Percentiles rank a stretch among this genome's conserved stretches.
Conservation (phyloP, 2,113 vertebrate species). For the Prietella phreatophila region DNA sequence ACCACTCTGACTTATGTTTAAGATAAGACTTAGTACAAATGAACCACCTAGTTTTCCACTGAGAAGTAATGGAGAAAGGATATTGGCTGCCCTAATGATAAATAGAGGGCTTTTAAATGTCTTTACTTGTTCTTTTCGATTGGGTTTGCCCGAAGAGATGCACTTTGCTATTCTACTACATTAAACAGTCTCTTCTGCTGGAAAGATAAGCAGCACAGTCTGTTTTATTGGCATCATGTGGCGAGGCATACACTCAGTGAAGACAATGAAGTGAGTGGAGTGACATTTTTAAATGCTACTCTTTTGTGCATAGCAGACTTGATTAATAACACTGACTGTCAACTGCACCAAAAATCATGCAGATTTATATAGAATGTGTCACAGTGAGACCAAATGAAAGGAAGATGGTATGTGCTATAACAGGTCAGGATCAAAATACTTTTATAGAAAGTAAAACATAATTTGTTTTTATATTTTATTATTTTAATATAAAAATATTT, state of each 20-base stretch:
- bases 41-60: background rate
- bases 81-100: conserved; percentile 48
- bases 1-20: background rate
- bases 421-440: background rate
- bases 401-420: background rate
- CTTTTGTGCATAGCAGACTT: conserved; percentile 46
- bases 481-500: too few species aligned
- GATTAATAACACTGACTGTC: conserved; percentile 47
- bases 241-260: conserved; percentile 27
- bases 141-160: conserved; percentile 54
- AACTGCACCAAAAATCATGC: background rate
- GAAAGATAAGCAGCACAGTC: conserved; percentile 58
- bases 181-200: conserved; percentile 45
- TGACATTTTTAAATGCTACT: conserved; percentile 65
- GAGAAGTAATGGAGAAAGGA: background rate
- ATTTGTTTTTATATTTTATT: background rate
- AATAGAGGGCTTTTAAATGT: conserved; percentile 48
- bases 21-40: conserved; percentile 9
- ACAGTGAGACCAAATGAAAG: background rate
- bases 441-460: background rate
- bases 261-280: conserved; percentile 57
- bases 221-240: conserved; percentile 55
- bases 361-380: conserved; percentile 8
- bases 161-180: conserved; percentile 45
- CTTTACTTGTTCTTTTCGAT: conserved; percentile 53